Conservation (phyloP, 2,888 invertebrate genomes). For the Thymelicus acteon region DNA sequence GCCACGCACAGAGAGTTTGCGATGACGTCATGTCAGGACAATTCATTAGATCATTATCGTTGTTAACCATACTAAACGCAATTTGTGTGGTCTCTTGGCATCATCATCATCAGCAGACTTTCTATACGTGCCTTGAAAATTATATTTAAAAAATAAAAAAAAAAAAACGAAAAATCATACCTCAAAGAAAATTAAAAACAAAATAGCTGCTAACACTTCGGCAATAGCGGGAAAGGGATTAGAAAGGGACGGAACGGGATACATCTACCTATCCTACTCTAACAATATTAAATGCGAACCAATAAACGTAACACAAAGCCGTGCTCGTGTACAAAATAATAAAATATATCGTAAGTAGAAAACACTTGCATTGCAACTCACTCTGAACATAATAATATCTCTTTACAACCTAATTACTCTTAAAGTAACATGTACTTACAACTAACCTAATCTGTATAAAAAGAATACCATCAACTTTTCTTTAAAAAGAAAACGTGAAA, state of each 20-base stretch:
- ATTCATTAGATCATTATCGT: too few relatives aligned
- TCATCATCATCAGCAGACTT: too few relatives aligned
- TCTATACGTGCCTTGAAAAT: too few relatives aligned
- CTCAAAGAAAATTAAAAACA: constrained; percentile 64
- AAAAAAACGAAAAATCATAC: constrained; percentile 65
- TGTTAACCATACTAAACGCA: too few relatives aligned
- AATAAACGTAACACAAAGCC: constrained; percentile 54
- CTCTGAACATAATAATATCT: constrained; percentile 64
- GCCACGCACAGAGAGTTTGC: too few relatives aligned
- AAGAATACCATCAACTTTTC: constrained; percentile 47
- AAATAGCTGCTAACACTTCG: constrained; percentile 74
- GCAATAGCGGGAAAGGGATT: constrained; percentile 53
- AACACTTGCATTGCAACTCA: constrained; percentile 61
- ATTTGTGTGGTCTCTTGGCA: too few relatives aligned
- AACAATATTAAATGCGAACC: constrained; percentile 59
- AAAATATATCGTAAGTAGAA: constrained; percentile 58
- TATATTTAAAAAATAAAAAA: constrained; percentile 40
- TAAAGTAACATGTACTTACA: constrained; percentile 71
- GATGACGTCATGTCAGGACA: too few relatives aligned
- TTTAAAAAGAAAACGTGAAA: constrained; percentile 49
- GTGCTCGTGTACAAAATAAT: constrained; percentile 57
- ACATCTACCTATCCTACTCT: constrained; percentile 49
- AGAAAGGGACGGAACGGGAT: constrained; percentile 66
- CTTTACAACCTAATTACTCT: constrained; percentile 70
- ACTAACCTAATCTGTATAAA: constrained; percentile 59